phyloP scores from a whole-genome alignment of 2,888 invertebrate genomes.

The Falcaria lacertinaria region DNA sequence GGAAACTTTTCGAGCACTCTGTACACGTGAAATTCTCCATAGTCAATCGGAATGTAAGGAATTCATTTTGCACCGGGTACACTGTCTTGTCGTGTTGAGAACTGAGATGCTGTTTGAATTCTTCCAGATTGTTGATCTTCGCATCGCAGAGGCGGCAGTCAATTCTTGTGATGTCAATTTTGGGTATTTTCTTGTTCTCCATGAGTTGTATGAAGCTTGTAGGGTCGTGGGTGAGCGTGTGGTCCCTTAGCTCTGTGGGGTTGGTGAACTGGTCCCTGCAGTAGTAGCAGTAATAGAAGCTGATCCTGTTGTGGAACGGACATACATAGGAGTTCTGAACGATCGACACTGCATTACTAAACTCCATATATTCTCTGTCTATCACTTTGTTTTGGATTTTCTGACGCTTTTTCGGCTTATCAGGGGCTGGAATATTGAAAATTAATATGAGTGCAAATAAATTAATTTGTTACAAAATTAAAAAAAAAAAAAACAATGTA shows the following conservation, averaged over 20 bases:
- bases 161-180: conserved; percentile 64
- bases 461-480: too few species aligned
- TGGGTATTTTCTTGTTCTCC: conserved; percentile 60
- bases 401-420: conserved; percentile 7
- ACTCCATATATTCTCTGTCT: conserved; percentile 52
- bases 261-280: conserved; percentile 66
- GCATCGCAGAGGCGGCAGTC: conserved; percentile 58
- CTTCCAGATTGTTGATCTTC: conserved; percentile 52
- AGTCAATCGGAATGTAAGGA: conserved; percentile 55
- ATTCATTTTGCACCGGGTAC: conserved; percentile 52
- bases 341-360: conserved; percentile 50
- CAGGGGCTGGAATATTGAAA: not conserved
- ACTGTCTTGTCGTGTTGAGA: conserved; percentile 36
- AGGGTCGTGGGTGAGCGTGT: conserved; percentile 58
- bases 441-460: too few species aligned
- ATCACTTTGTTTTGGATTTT: conserved; percentile 28
- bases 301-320: conserved; percentile 59
- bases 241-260: conserved; percentile 55
- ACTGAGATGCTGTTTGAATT: conserved; percentile 48
- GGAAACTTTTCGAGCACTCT: conserved; percentile 54
- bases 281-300: conserved; percentile 67
- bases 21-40: conserved; percentile 53
- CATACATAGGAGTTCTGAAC: conserved; percentile 59
- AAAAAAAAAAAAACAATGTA: too few species aligned
- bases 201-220: conserved; percentile 47